Conservation (phyloP, 2,797 vertebrate genomes). For the Halcyon badia region DNA sequence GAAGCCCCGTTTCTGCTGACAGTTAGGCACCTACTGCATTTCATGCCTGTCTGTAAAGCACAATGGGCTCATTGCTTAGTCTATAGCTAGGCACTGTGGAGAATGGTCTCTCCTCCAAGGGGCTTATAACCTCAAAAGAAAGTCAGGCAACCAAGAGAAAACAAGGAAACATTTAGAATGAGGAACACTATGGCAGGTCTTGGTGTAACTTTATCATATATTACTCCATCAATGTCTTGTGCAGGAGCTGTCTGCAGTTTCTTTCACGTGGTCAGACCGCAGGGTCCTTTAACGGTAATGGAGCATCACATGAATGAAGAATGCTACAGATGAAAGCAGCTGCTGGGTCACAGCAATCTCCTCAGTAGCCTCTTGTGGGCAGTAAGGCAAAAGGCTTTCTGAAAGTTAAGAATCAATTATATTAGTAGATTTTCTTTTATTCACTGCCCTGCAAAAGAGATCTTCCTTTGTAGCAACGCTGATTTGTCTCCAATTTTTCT, state of each 20-base stretch:
- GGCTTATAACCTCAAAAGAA: background rate
- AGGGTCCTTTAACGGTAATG: background rate
- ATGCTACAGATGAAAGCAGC: background rate
- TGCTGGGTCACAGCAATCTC: background rate
- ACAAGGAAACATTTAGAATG: background rate
- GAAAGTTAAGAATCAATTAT: background rate
- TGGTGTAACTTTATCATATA: background rate
- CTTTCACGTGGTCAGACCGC: background rate
- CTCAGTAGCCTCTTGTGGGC: background rate
- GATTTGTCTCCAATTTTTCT: background rate
- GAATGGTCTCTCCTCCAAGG: background rate
- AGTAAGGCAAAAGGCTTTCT: background rate
- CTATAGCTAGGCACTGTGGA: background rate
- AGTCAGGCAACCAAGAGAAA: background rate
- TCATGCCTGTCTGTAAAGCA: background rate
- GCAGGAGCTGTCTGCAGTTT: background rate
- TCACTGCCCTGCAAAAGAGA: background rate
- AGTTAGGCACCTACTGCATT: background rate
- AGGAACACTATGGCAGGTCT: background rate
- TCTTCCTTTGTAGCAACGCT: background rate
- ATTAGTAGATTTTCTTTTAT: background rate
- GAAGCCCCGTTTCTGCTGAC: background rate
- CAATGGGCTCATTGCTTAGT: fast-evolving
- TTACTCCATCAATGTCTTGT: background rate
- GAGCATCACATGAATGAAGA: background rate